These are phyloP conservation scores for Pollenia angustigena DNA, from an alignment of 2,888 invertebrate species.

Conservation along the genomic window DNA sequence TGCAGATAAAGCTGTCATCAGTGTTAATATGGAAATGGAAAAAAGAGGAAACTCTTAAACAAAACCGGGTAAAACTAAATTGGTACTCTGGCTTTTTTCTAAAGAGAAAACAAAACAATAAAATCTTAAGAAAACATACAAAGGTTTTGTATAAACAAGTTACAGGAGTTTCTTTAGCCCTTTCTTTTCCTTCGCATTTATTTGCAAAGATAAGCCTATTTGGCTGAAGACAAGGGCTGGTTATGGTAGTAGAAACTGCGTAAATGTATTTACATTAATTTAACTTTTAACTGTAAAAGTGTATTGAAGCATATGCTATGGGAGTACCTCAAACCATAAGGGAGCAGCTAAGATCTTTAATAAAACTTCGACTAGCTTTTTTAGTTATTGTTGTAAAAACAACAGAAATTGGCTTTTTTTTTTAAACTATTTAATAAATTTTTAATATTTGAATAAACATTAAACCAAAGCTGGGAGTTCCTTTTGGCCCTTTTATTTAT, in stretches of 20 bases:
- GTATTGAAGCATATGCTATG: neutral
- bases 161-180: neutral
- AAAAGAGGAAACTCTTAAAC: slow-evolving; percentile 23
- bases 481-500: no score
- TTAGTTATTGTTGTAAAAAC: no score
- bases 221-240: no score
- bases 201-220: neutral
- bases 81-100: neutral
- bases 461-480: no score
- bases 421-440: no score
- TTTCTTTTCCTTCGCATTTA: neutral
- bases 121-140: slow-evolving; percentile 19
- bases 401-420: no score
- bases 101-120: slow-evolving; percentile 2
- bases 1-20: slow-evolving; percentile 54
- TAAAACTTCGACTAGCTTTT: no score
- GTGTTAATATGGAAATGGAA: neutral
- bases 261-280: neutral
- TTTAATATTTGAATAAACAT: no score
- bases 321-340: no score
- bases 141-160: slow-evolving; percentile 2
- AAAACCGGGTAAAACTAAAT: neutral
- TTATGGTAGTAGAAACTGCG: no score
- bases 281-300: slow-evolving; percentile 3
- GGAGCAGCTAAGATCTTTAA: no score